A percentile compares a stretch with the other conserved stretches of the same genome.
Evolutionary conservation across 2,113 vertebrate species (phyloP).

Genomic region (Pholis gunnellus): DNA sequence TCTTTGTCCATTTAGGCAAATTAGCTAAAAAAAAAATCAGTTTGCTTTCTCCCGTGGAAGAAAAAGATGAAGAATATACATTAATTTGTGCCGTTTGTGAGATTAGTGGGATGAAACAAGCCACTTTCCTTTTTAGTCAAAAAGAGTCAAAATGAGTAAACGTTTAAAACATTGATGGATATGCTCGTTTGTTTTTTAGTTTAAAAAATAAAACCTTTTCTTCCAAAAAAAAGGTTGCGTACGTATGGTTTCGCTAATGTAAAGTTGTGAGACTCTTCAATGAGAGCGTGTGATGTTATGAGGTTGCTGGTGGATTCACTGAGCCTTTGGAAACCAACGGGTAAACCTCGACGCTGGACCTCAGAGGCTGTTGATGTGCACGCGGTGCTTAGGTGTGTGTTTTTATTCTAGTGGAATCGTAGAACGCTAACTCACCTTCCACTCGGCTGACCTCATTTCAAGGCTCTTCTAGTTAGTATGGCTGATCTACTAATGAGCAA

Average conservation of each 20-base stretch:
- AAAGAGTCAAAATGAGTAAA: background rate
- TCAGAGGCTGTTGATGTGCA: background rate
- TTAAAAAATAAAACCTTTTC: background rate
- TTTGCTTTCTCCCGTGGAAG: background rate
- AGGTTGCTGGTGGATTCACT: conserved; percentile 12
- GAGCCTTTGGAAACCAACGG: background rate
- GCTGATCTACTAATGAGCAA: conserved; percentile 25
- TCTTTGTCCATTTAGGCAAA: background rate
- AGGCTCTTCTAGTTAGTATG: background rate
- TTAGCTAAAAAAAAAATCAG: background rate
- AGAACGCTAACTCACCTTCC: conserved; percentile 10
- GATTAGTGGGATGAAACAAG: background rate
- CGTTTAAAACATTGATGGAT: background rate
- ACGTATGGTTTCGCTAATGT: background rate
- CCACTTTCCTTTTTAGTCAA: background rate
- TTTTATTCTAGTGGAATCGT: background rate
- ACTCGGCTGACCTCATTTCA: conserved; percentile 22
- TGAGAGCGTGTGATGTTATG: background rate
- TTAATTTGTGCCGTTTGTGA: background rate
- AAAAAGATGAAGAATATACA: background rate
- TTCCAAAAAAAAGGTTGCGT: background rate
- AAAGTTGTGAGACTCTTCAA: background rate
- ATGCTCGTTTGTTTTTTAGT: background rate
- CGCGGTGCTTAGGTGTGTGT: background rate
- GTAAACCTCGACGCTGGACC: background rate